A percentile compares a stretch with the other conserved stretches of the same genome.
These are phyloP conservation scores for Augochlora pura DNA, from an alignment of 1,140 invertebrate genomes.

Conservation along the genomic window DNA sequence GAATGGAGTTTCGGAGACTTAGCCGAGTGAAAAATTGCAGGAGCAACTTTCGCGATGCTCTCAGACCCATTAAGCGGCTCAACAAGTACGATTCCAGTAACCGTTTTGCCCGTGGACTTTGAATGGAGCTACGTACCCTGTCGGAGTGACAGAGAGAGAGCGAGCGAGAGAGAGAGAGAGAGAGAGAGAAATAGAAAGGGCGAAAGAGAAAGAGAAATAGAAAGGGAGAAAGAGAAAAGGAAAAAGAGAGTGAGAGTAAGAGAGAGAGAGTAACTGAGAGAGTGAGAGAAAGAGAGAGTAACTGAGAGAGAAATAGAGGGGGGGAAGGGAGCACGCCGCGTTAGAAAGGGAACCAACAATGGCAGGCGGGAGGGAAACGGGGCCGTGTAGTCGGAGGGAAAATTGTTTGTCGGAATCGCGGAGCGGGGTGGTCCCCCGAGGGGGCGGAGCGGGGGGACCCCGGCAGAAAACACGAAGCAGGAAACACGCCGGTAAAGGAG, in stretches of 20 bases:
- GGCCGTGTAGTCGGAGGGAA: slow-evolving; percentile 17
- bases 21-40: slow-evolving; percentile 74
- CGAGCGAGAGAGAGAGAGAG: slow-evolving; percentile 1
- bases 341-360: slow-evolving; percentile 17
- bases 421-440: not conserved
- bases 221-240: too few relatives aligned
- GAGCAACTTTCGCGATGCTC: slow-evolving; percentile 68
- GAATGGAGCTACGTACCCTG: slow-evolving; percentile 36
- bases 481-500: slow-evolving; percentile 35
- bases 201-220: slow-evolving; percentile 2
- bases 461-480: slow-evolving; percentile 31
- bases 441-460: slow-evolving; percentile 1
- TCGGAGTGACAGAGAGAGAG: not conserved
- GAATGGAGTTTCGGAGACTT: slow-evolving; percentile 72
- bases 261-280: not conserved
- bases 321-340: not conserved
- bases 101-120: slow-evolving; percentile 49
- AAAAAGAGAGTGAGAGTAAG: too few relatives aligned
- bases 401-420: slow-evolving; percentile 44
- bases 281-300: slow-evolving; percentile 3
- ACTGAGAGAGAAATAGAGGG: slow-evolving; percentile 5
- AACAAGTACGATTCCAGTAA: slow-evolving; percentile 71
- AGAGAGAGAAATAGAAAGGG: not conserved
- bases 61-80: slow-evolving; percentile 70
- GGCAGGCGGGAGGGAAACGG: not conserved